Evolutionary conservation across 2,113 vertebrate genomes (phyloP), one percentile per base, ranked within the genome.

Genomic region (Gymnocephalus cernua): DNA sequence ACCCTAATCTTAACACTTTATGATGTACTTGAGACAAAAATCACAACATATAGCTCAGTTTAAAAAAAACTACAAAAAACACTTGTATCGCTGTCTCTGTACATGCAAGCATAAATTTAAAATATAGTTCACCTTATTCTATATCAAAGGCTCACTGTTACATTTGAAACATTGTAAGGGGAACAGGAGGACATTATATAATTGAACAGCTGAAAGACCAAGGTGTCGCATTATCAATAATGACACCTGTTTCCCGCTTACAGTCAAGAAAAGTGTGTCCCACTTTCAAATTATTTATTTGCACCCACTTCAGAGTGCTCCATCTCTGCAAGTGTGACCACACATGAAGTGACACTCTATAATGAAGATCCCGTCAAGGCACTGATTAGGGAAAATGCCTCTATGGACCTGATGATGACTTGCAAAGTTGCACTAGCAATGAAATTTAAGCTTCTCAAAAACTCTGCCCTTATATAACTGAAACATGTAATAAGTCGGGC

Each of bases 241-340:
- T 51, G 51, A 82, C 51, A 79, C n/a, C 12, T 1, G 18, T 62
- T 57, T 77, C 19, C 21, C 1, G 4, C 27, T 50, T 51, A 66
- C 51, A 19, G 56, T 47, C 3, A 23, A 79, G 27, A 53, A 51
- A 27, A 6, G 4, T 19, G 35, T 0, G 18, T 68, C 48, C 12
- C 59, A 70, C 38, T 51, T 78, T 58, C 8, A 79, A 61, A 56
- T 13, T 58, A 11, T 32, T 82, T 69, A 80, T 74, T 74, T 54
- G 63, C 16, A 2, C 15, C 11, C 11, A 72, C 48, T 44, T 68
- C 29, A 77, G 32, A 62, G 44, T 71, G 44, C 45, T 67, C 29
- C 21, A 45, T 21, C 27, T 61, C 51, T 48, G 25, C 6, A 48
- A 79, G 57, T 64, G 35, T 80, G 53, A 64, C 27, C 44, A 56